phyloP scores from a whole-genome alignment of 2,797 vertebrate genomes.

The Sebastes matsubarae region DNA sequence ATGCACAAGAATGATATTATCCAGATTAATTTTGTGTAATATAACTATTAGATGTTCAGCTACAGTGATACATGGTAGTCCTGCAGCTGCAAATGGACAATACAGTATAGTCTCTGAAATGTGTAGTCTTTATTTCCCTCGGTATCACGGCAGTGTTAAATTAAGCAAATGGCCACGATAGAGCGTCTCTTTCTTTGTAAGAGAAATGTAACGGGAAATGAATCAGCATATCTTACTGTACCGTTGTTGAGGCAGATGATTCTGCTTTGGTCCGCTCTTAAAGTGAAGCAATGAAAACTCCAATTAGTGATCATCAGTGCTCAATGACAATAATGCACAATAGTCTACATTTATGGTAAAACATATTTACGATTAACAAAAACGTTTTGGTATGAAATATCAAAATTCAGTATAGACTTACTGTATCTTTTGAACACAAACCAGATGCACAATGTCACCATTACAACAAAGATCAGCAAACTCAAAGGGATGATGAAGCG shows the following conservation, averaged over 20 bases:
- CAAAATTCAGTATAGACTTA: constrained; percentile 2
- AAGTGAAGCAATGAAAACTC: neutral
- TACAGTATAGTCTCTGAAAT: neutral
- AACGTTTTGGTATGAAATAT: neutral
- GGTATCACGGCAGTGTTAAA: neutral
- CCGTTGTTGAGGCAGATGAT: neutral
- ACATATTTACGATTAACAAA: no score
- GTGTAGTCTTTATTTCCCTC: neutral
- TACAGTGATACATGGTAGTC: no score
- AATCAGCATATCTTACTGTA: neutral
- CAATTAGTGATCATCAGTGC: neutral
- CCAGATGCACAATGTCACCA: constrained; percentile 7
- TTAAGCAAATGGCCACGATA: neutral
- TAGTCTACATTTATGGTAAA: neutral
- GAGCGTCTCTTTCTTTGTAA: neutral
- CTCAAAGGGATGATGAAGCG: constrained; percentile 17
- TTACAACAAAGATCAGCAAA: constrained; percentile 29
- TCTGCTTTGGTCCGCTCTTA: neutral
- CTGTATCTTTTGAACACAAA: constrained; percentile 29
- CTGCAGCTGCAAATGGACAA: neutral
- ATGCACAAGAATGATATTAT: neutral
- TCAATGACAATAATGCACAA: neutral
- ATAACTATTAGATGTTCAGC: no score
- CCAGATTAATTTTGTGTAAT: neutral
- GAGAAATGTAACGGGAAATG: neutral